A percentile compares a stretch with the other conserved stretches of the same genome.
These are phyloP conservation scores for Pogona vitticeps DNA, from an alignment of 2,113 vertebrate genomes.

Conservation along the genomic window DNA sequence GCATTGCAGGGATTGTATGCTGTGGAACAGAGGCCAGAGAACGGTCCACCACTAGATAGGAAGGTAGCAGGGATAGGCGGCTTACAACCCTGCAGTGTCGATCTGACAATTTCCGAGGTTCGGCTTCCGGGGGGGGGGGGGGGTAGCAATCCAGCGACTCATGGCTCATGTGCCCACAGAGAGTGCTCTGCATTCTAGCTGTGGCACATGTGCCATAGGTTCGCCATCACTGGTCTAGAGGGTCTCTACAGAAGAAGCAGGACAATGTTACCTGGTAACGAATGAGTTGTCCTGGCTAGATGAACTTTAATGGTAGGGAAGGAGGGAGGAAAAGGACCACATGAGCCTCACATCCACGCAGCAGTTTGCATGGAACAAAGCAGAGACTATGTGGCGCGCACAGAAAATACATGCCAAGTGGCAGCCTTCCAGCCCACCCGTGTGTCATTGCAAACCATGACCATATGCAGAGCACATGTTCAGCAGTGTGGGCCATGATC, in stretches of 20 bases:
- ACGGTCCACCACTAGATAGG: too few relatives aligned
- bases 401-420: neutral
- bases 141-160: too few relatives aligned
- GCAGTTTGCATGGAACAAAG: neutral
- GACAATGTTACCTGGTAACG: neutral
- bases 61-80: too few relatives aligned
- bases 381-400: neutral
- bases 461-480: conserved; percentile 6
- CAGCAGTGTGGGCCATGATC: neutral
- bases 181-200: too few relatives aligned
- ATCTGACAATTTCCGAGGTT: too few relatives aligned
- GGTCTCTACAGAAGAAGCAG: neutral
- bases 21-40: too few relatives aligned
- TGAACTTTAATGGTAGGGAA: neutral
- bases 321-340: neutral
- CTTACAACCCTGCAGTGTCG: too few relatives aligned
- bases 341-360: too few relatives aligned
- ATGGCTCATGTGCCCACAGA: too few relatives aligned
- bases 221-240: neutral
- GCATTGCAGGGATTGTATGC: too few relatives aligned
- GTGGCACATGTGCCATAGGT: too few relatives aligned
- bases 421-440: conserved; percentile 5
- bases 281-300: neutral
- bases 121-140: too few relatives aligned
- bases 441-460: neutral